These are phyloP conservation scores for Euplexia lucipara DNA, from an alignment of 2,888 invertebrate species.

Conservation along the genomic window DNA sequence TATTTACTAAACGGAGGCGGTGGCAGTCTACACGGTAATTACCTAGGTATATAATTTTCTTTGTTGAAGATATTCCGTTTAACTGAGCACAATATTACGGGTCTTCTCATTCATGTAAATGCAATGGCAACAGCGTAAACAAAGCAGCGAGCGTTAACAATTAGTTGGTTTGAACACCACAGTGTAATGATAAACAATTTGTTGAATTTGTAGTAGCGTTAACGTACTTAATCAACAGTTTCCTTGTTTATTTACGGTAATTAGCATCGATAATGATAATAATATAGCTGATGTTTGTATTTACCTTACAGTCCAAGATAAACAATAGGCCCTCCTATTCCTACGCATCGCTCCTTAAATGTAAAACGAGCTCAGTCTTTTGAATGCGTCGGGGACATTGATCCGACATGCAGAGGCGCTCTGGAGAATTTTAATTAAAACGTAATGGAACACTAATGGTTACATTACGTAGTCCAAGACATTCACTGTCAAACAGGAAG, in stretches of 20 bases:
- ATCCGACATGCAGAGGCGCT: slow-evolving; percentile 24
- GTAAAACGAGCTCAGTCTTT: slow-evolving; percentile 17
- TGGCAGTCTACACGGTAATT: background rate
- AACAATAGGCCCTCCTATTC: slow-evolving; percentile 23
- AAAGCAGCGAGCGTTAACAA: slow-evolving; percentile 44
- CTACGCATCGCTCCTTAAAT: slow-evolving; percentile 1
- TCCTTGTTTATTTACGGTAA: slow-evolving; percentile 50
- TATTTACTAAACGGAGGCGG: slow-evolving; percentile 22
- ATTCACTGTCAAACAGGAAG: slow-evolving; percentile 14
- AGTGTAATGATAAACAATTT: slow-evolving; percentile 47
- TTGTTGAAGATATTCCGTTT: slow-evolving; percentile 37
- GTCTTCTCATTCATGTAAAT: slow-evolving; percentile 45
- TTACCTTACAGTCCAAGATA: slow-evolving; percentile 30
- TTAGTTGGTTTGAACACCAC: slow-evolving; percentile 44
- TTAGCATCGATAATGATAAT: slow-evolving; percentile 36
- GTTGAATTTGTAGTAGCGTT: slow-evolving; percentile 42
- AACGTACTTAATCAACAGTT: slow-evolving; percentile 54
- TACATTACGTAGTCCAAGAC: slow-evolving; percentile 20
- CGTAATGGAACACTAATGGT: slow-evolving; percentile 31
- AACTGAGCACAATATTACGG: slow-evolving; percentile 21
- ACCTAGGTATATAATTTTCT: slow-evolving; percentile 38
- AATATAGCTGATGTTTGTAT: slow-evolving; percentile 30
- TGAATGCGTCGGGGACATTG: slow-evolving; percentile 27
- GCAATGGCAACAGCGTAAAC: slow-evolving; percentile 40
- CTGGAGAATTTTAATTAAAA: slow-evolving; percentile 40